Percentiles rank a stretch among this genome's conserved stretches.
These are phyloP conservation scores for Brachyalestes nurse DNA, from an alignment of 2,797 vertebrate genomes.

Conservation along the genomic window DNA sequence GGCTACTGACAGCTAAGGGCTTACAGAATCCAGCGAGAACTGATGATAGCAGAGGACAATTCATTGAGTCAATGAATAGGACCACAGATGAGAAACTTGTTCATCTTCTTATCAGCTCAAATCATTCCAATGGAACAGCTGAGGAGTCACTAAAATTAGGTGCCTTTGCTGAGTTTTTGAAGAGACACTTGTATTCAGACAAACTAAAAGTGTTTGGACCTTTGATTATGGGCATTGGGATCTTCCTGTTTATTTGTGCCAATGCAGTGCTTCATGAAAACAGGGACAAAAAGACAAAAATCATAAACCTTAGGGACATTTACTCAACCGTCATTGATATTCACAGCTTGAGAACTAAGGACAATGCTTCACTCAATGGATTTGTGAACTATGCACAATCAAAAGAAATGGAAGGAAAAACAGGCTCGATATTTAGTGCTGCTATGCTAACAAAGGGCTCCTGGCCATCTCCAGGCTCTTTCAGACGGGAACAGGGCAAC, in stretches of 20 bases:
- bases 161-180: constrained; percentile 84
- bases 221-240: constrained; percentile 90
- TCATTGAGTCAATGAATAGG: constrained; percentile 49
- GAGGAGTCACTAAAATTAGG: constrained; percentile 62
- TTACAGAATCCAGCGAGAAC: constrained; percentile 31
- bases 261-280: constrained; percentile 89
- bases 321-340: constrained; percentile 89
- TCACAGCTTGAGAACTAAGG: constrained; percentile 84
- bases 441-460: constrained; percentile 75
- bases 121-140: constrained; percentile 60
- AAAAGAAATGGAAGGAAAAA: constrained; percentile 76
- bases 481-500: constrained; percentile 51
- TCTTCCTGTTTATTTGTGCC: constrained; percentile 91
- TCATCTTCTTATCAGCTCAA: constrained; percentile 44
- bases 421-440: constrained; percentile 63
- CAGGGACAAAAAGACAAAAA: constrained; percentile 88
- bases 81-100: constrained; percentile 43
- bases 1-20: constrained; percentile 46
- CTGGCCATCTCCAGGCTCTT: constrained; percentile 73
- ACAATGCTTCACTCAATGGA: constrained; percentile 78
- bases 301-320: constrained; percentile 88
- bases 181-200: constrained; percentile 84
- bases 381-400: constrained; percentile 81
- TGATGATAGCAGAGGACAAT: constrained; percentile 36
- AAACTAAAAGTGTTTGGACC: constrained; percentile 89